phyloP scores from a whole-genome alignment of 2,797 vertebrate genomes.

The Lateolabrax maculatus region DNA sequence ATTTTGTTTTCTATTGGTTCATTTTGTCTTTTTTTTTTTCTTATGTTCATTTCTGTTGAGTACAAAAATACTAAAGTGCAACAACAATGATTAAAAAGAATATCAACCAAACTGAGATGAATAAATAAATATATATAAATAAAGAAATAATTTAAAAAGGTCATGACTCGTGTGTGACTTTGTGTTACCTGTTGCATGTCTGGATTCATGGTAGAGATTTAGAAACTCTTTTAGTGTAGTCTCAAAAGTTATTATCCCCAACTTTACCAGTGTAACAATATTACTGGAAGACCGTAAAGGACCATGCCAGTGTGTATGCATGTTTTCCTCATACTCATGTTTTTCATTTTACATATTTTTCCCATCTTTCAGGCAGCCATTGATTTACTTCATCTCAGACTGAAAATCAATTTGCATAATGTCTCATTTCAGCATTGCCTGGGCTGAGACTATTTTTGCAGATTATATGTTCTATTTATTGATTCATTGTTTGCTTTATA shows the following conservation, averaged over 20 bases:
- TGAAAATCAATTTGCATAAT: not conserved
- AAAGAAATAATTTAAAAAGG: conserved; percentile 88
- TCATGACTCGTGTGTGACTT: conserved; percentile 39
- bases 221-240: not conserved
- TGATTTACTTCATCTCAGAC: not conserved
- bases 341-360: not conserved
- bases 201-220: not conserved
- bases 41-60: conserved; percentile 90
- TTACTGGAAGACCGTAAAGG: not conserved
- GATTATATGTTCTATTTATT: too few species aligned
- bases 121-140: conserved; percentile 91
- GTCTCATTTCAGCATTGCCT: not conserved
- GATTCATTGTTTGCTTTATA: too few species aligned
- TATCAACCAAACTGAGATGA: conserved; percentile 91
- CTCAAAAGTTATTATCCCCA: not conserved
- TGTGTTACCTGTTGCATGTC: conserved; percentile 6
- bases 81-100: conserved; percentile 87
- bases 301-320: not conserved
- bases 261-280: not conserved
- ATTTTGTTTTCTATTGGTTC: conserved; percentile 39
- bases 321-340: not conserved
- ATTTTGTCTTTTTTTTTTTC: conserved; percentile 80
- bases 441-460: too few species aligned
- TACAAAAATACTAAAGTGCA: conserved; percentile 91
- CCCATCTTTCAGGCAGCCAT: accelerated